Conservation (phyloP, 2,113 vertebrate species). For the Crotalus tigris region DNA sequence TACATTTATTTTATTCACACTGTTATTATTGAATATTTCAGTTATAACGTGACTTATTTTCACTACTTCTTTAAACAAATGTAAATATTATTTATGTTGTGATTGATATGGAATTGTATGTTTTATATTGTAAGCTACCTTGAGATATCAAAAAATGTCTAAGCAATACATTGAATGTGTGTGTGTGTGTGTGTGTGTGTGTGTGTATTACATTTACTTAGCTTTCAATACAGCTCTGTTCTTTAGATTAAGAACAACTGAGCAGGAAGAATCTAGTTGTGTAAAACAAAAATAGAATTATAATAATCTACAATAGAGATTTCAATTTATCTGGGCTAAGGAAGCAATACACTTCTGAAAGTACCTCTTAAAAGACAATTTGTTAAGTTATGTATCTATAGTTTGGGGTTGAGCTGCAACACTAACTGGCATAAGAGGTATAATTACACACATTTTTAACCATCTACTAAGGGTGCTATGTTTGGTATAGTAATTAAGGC, state of each 20-base stretch:
- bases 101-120: neutral
- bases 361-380: neutral
- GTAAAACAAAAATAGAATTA: neutral
- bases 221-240: neutral
- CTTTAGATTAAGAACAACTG: neutral
- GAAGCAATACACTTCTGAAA: neutral
- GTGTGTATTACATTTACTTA: neutral
- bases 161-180: neutral
- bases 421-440: neutral
- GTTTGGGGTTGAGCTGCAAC: neutral
- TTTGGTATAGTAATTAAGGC: too few relatives aligned
- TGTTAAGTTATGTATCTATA: neutral
- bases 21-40: neutral
- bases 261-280: neutral
- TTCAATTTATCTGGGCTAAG: neutral
- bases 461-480: neutral
- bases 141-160: neutral
- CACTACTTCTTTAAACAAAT: neutral
- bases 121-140: neutral
- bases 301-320: neutral
- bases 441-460: neutral
- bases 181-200: too few relatives aligned
- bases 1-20: neutral
- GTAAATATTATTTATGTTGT: neutral
- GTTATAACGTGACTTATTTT: neutral